Evolutionary conservation across 2,888 invertebrate genomes (phyloP).

Genomic region (Emesis russula): DNA sequence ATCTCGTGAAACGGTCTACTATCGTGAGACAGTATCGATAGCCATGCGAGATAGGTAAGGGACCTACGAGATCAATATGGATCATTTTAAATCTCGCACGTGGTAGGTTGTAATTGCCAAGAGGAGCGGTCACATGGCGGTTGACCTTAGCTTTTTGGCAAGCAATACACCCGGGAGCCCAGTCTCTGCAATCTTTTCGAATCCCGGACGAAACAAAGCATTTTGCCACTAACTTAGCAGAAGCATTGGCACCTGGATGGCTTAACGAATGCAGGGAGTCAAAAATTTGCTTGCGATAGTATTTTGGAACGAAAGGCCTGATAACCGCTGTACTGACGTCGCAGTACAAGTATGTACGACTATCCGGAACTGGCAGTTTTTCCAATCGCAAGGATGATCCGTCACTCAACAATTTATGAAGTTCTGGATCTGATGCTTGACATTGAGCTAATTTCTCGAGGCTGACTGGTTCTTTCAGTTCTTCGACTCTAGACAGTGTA

Average conservation of each 20-base stretch:
- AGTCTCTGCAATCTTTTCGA: conserved; percentile 88
- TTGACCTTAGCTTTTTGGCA: conserved; percentile 90
- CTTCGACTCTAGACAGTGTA: conserved; percentile 78
- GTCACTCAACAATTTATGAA: conserved; percentile 15
- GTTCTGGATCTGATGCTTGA: conserved; percentile 51
- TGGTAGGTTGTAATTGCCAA: too few relatives aligned
- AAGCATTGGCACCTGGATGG: conserved; percentile 66
- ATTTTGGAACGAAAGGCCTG: conserved; percentile 68
- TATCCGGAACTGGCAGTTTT: conserved; percentile 46
- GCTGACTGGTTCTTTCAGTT: conserved; percentile 52
- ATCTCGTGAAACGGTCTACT: conserved; percentile 84
- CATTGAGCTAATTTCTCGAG: conserved; percentile 37
- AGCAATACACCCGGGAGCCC: conserved; percentile 88
- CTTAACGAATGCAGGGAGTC: conserved; percentile 77
- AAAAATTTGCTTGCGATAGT: conserved; percentile 72
- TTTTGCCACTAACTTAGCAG: conserved; percentile 84
- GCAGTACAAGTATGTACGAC: conserved; percentile 63
- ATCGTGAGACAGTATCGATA: conserved; percentile 8
- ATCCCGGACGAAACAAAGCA: conserved; percentile 91
- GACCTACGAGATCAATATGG: too few relatives aligned
- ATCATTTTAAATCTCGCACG: too few relatives aligned
- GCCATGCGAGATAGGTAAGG: conserved; percentile 56
- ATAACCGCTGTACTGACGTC: conserved; percentile 65
- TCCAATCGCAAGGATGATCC: conserved; percentile 50
- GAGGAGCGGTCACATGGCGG: conserved; percentile 79